Conservation (phyloP, 2,113 vertebrate genomes). For the Catharus minimus region DNA sequence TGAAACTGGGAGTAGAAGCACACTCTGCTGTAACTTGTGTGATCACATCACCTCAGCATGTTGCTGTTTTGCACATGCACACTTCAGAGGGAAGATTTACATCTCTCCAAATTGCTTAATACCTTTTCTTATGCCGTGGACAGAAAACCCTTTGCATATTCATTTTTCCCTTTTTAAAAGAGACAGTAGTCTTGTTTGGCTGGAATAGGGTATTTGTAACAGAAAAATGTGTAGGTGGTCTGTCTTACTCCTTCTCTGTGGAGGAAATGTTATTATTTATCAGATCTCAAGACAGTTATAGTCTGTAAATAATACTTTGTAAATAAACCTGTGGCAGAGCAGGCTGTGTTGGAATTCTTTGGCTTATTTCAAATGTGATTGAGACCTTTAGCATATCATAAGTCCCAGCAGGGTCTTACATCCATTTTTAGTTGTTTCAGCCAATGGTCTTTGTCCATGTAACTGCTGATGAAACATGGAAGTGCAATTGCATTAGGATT, state of each 20-base stretch:
- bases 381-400: not conserved
- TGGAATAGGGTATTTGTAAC: slow-evolving; percentile 7
- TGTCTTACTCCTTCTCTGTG: slow-evolving; percentile 61
- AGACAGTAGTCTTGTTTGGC: not conserved
- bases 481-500: not conserved
- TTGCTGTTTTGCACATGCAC: not conserved
- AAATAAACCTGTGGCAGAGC: slow-evolving; percentile 63
- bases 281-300: not conserved
- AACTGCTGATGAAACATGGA: not conserved
- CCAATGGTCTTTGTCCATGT: not conserved
- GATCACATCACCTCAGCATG: not conserved
- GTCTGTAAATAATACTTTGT: slow-evolving; percentile 68
- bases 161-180: not conserved
- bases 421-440: not conserved
- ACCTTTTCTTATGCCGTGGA: not conserved
- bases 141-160: not conserved
- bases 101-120: not conserved
- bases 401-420: not conserved
- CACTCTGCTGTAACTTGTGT: not conserved
- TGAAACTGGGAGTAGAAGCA: not conserved
- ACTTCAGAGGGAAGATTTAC: not conserved
- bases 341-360: not conserved
- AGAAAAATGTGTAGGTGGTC: slow-evolving; percentile 26
- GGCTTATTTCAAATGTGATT: not conserved
- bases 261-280: slow-evolving; percentile 63